Conservation (phyloP, 2,113 vertebrate genomes). For the Columbina picui region DNA sequence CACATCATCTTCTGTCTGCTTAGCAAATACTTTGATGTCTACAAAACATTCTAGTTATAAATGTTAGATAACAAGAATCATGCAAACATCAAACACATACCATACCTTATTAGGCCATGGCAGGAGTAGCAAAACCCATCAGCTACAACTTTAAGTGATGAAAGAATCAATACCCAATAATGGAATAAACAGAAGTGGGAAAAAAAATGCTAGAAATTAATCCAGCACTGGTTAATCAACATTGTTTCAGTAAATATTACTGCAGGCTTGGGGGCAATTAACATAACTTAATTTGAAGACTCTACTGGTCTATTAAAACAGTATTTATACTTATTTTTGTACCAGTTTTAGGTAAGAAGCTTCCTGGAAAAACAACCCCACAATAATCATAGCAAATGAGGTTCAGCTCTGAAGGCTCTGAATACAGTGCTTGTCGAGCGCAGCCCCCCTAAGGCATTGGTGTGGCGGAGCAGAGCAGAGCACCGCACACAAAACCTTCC, state of each 20-base stretch:
- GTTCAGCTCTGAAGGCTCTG: background rate
- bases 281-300: background rate
- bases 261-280: background rate
- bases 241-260: background rate
- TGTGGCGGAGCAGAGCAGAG: background rate
- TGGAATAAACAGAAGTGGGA: background rate
- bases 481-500: background rate
- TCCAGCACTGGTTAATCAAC: background rate
- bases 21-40: background rate
- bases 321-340: background rate
- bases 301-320: background rate
- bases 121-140: background rate
- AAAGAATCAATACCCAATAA: background rate
- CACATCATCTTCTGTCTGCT: background rate
- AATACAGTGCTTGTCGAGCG: rapidly evolving
- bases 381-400: background rate
- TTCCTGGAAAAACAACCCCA: background rate
- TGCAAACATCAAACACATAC: background rate
- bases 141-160: background rate
- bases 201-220: background rate
- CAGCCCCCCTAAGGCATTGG: rapidly evolving
- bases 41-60: background rate
- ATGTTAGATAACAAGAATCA: rapidly evolving
- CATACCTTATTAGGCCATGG: too few species aligned
- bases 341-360: background rate